Percentiles rank a stretch among this genome's conserved stretches.
Evolutionary conservation across 2,113 vertebrate species (phyloP).

Genomic region (Dromiciops gliroides): DNA sequence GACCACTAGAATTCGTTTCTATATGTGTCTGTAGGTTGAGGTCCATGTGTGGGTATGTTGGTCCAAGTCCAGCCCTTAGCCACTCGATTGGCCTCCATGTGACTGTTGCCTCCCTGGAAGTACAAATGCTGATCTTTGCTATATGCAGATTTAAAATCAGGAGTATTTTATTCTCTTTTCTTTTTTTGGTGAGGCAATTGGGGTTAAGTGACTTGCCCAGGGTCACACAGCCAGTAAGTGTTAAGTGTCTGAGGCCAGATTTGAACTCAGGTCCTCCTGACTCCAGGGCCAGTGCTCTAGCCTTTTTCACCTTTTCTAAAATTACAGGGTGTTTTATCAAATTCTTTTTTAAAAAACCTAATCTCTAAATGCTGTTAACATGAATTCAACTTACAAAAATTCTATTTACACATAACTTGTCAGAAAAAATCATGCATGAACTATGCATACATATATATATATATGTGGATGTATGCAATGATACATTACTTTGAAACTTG

Average conservation of each 20-base stretch:
- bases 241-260: too few species aligned
- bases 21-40: neutral
- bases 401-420: neutral
- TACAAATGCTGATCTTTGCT: conserved; percentile 15
- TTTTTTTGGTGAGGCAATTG: too few species aligned
- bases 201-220: too few species aligned
- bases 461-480: neutral
- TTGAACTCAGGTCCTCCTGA: too few species aligned
- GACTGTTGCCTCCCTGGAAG: conserved; percentile 16
- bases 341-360: neutral
- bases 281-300: too few species aligned
- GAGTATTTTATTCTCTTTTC: neutral
- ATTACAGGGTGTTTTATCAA: neutral
- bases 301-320: neutral
- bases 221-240: too few species aligned
- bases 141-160: conserved; percentile 38
- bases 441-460: neutral
- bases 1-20: neutral
- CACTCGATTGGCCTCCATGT: neutral
- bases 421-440: neutral
- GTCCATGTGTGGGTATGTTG: neutral
- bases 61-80: neutral
- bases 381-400: neutral
- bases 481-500: neutral
- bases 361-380: neutral